Evolutionary conservation across 2,888 invertebrate species (phyloP).

Genomic region (Plagiodera versicolora): DNA sequence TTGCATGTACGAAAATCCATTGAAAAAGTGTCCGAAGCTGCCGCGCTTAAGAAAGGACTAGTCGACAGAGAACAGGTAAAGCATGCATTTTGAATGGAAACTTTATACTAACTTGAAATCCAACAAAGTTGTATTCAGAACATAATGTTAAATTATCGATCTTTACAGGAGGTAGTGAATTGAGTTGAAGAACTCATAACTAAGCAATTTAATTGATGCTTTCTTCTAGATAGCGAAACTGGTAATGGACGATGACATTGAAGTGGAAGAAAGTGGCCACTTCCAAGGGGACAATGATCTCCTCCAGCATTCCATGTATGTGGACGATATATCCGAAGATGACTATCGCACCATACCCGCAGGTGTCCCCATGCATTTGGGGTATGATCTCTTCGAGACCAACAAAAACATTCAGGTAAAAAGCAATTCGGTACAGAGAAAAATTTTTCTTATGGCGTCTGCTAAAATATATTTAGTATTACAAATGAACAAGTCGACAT

Average conservation of each 20-base stretch:
- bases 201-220: no score
- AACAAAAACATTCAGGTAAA: constrained; percentile 34
- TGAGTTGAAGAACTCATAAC: no score
- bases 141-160: no score
- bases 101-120: no score
- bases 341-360: constrained; percentile 32
- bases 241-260: constrained; percentile 34
- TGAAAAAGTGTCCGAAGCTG: constrained; percentile 15
- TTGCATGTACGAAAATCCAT: not conserved
- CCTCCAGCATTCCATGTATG: constrained; percentile 40
- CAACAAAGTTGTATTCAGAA: no score
- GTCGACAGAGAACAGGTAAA: constrained; percentile 19
- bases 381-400: constrained; percentile 29
- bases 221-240: constrained; percentile 19
- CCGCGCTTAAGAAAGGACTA: constrained; percentile 11
- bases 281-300: constrained; percentile 36
- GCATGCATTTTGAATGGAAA: no score
- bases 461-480: no score
- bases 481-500: no score
- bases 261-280: constrained; percentile 30
- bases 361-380: constrained; percentile 29
- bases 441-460: no score
- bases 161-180: no score
- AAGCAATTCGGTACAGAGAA: not conserved
- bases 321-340: constrained; percentile 40